Evolutionary conservation across 2,888 invertebrate genomes (phyloP), one percentile per base, ranked within the genome.

Genomic region (Eupeodes latifasciatus): DNA sequence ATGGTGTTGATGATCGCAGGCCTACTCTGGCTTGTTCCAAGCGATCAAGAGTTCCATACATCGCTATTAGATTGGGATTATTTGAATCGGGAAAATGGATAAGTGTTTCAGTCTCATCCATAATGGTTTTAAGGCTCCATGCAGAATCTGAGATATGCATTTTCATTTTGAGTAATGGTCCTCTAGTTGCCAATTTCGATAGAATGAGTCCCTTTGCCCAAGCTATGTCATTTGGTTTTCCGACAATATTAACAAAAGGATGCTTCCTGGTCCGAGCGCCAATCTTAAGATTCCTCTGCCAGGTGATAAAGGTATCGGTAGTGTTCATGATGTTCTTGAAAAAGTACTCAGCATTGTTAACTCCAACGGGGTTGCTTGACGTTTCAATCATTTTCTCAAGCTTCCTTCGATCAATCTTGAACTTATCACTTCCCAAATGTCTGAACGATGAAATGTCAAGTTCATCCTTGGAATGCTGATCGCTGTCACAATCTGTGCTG

Each of bases 51-150:
- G 97, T 97, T 0, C 99, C 99, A 44, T 98, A 98, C 89, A 99
- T 97, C 64, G 98, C 98, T 66, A 99, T 99, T 94, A 99, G 99
- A 94, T 99, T 99, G 92, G 97, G 98, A 76, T 98, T 96, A 94
- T 99, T 99, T 57, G 98, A 98, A 94, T 99, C 99, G 55, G 99
- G 99, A 94, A 99, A 99, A 94, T 99, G 99, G 90, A 99, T 99
- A 94, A 99, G 99, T 91, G 99, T 99, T 14, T 97, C 96, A 0
- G 99, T 99, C 91, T 98, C 97, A 91, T 98, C 97, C 99, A 99
- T 99, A 87, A 97, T 96, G 81, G 95, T 94, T 92, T 95, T 95
- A 81, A 96, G 95, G 90, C 95, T 94, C 49, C 96, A 94, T 99
- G 99, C 98, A 14, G 98, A 98, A 94, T 99, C 98, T 91, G 98